Evolutionary conservation across 1,140 invertebrate species (phyloP), one percentile per base, ranked within the genome.

Genomic region (Bombus soroeensis): DNA sequence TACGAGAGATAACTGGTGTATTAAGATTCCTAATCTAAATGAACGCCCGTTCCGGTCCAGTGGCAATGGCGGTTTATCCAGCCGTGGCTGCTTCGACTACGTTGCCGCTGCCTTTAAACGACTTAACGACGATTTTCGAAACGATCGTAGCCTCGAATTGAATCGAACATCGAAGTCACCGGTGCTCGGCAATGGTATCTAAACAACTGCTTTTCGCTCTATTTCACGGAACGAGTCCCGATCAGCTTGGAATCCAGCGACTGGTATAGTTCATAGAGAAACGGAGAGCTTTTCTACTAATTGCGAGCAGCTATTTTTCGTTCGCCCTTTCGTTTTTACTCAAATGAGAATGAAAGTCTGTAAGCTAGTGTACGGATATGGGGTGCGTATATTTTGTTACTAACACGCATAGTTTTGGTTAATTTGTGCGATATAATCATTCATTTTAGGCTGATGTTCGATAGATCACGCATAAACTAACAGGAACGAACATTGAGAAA

Each of bases 21-120:
- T 91, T 91, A 91, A 91, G 90, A 91, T 91, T 88, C 73, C 85
- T 89, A 91, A 91, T 91, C 90, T 91, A 91, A 91, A 91, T 91
- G 87, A 91, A 91, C 88, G 90, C 76, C 86, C 88, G 86, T 91
- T 91, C 88, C 90, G 89, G 90, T 91, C 90, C 77, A 85, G 80
- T 74, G 83, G 81, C 68, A 43, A 71, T 70, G 66, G 80, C 77
- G 89, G 83, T 91, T 91, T 82, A 84, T 83, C 57, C 71, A 39
- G 37, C 68, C 75, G 32, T 57, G 39, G 62, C 66, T 25, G 59
- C 77, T 37, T 62, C 77, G n/a, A 32, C 64, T 53, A 72, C 85
- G 59, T 74, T 47, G 88, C 78, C 43, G 80, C 70, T 78, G 76
- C 75, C 62, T 88, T 85, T 86, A 82, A 91, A 91, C 87, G 80